Conservation (phyloP, 2,888 invertebrate genomes). For the Cyclophora punctaria region DNA sequence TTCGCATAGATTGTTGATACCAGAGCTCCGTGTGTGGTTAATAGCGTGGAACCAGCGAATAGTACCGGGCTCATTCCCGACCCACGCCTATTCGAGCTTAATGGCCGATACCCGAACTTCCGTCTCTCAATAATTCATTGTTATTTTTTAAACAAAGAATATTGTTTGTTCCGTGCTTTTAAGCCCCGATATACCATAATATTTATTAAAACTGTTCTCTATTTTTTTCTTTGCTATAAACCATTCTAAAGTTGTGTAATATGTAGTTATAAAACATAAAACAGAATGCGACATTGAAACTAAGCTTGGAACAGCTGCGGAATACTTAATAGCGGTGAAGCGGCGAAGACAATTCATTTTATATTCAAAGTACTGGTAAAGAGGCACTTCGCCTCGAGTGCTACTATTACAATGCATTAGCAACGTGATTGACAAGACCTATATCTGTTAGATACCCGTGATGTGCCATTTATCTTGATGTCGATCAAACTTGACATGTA, state of each 20-base stretch:
- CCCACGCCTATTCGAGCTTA: constrained; percentile 49
- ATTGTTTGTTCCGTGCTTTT: no score
- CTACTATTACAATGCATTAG: constrained; percentile 39
- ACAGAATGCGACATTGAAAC: neutral
- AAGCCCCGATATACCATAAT: no score
- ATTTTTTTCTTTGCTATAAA: no score
- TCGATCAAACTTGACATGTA: constrained; percentile 34
- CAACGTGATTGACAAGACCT: constrained; percentile 46
- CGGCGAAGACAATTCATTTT: constrained; percentile 1
- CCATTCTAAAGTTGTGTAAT: neutral
- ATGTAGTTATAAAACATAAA: neutral
- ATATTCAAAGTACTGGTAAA: constrained; percentile 24
- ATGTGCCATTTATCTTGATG: constrained; percentile 41
- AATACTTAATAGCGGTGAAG: neutral
- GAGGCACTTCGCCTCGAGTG: constrained; percentile 32
- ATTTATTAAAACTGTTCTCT: no score
- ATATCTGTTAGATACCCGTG: constrained; percentile 29
- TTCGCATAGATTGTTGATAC: constrained; percentile 37
- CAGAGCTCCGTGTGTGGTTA: constrained; percentile 32
- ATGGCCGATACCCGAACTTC: constrained; percentile 43
- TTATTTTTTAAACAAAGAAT: constrained; percentile 4
- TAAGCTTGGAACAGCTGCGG: neutral
- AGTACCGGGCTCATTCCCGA: constrained; percentile 22
- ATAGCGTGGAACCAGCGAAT: constrained; percentile 41
- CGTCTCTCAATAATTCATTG: constrained; percentile 27